These are phyloP conservation scores for Eristalis intricaria DNA, from an alignment of 2,888 invertebrate species.

Conservation along the genomic window DNA sequence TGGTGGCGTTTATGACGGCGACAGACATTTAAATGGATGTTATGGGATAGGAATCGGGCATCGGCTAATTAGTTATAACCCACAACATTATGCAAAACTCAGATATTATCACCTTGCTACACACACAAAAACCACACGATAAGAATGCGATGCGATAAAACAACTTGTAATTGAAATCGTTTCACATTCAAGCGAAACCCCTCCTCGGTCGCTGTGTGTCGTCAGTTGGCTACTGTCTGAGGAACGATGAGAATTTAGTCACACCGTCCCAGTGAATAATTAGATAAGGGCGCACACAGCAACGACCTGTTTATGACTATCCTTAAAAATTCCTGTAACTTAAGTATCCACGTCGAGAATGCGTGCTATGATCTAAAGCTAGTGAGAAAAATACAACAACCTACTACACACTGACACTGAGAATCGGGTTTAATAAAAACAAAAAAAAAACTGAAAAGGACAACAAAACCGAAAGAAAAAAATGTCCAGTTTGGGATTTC, in stretches of 20 bases:
- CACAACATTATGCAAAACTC: slow-evolving; percentile 62
- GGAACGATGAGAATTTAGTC: slow-evolving; percentile 37
- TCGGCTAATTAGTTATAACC: slow-evolving; percentile 67
- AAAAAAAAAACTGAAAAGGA: neutral
- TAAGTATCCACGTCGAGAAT: slow-evolving; percentile 28
- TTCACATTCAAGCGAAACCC: slow-evolving; percentile 57
- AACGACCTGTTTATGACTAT: slow-evolving; percentile 64
- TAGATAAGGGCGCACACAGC: slow-evolving; percentile 33
- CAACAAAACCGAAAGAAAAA: neutral
- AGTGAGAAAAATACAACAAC: neutral
- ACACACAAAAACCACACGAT: slow-evolving; percentile 18
- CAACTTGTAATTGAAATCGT: slow-evolving; percentile 72
- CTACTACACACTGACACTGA: slow-evolving; percentile 33
- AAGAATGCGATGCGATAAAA: slow-evolving; percentile 65
- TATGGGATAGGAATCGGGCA: slow-evolving; percentile 57
- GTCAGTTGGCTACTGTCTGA: slow-evolving; percentile 5
- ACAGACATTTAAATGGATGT: slow-evolving; percentile 63
- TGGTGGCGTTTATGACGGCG: slow-evolving; percentile 71
- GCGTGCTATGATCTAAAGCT: neutral
- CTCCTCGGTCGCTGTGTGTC: neutral
- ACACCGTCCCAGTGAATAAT: slow-evolving; percentile 54
- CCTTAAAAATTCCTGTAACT: slow-evolving; percentile 66
- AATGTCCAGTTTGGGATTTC: slow-evolving; percentile 64
- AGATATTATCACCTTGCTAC: slow-evolving; percentile 45
- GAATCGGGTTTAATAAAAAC: slow-evolving; percentile 65